A percentile compares a stretch with the other conserved stretches of the same genome.
phyloP scores from a whole-genome alignment of 2,888 invertebrate species.

The Druceiella hillmani region DNA sequence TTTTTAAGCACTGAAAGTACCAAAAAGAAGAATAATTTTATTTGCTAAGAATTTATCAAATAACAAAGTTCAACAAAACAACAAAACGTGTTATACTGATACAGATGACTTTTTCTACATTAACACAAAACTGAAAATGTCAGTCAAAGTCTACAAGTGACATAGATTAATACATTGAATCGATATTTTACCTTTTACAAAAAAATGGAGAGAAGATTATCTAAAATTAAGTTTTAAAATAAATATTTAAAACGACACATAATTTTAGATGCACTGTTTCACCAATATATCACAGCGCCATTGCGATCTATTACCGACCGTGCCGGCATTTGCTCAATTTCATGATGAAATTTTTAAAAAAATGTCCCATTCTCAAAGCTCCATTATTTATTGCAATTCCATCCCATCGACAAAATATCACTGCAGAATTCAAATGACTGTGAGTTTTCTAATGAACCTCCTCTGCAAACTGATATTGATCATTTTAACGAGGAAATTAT shows the following conservation, averaged over 20 bases:
- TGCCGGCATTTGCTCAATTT: conserved; percentile 67
- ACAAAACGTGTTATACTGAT: no score
- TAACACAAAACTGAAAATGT: no score
- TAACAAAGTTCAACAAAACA: no score
- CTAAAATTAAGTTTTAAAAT: no score
- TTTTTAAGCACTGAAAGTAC: no score
- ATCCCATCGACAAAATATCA: conserved; percentile 64
- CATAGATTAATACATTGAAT: no score
- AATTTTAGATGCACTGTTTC: conserved; percentile 44
- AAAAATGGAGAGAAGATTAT: no score
- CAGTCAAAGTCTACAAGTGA: no score
- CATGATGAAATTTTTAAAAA: conserved; percentile 34
- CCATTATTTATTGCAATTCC: conserved; percentile 45
- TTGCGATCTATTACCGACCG: conserved; percentile 65
- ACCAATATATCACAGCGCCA: conserved; percentile 52
- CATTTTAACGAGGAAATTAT: conserved; percentile 89
- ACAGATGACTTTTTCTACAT: no score
- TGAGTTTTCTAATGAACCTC: conserved; percentile 86
- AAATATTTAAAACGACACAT: background rate
- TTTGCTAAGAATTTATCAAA: no score
- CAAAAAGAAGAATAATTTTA: no score
- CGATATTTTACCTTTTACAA: no score
- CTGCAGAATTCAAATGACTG: conserved; percentile 90
- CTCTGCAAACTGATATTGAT: conserved; percentile 83
- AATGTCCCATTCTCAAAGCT: conserved; percentile 60